Evolutionary conservation across 2,797 vertebrate genomes (phyloP).

Genomic region (Thamnophis elegans): DNA sequence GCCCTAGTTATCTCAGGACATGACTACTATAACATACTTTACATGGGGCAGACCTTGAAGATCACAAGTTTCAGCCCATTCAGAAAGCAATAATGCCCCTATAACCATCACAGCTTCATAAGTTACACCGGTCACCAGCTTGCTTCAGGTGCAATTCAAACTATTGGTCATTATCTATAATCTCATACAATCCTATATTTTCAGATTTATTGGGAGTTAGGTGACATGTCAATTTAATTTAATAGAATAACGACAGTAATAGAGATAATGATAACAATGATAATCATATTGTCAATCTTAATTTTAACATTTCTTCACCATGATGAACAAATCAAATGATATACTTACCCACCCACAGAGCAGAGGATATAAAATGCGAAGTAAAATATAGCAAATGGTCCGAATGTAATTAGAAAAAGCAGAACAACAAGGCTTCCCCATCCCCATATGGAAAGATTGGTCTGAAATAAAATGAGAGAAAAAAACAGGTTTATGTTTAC

Average conservation of each 20-base stretch:
- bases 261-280: not conserved
- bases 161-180: not conserved
- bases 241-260: not conserved
- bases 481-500: constrained; percentile 13
- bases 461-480: constrained; percentile 77
- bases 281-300: not conserved
- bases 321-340: constrained; percentile 31
- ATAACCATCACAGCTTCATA: not conserved
- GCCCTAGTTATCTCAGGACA: not conserved
- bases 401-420: constrained; percentile 97
- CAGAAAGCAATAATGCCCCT: not conserved
- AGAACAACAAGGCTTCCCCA: constrained; percentile 96
- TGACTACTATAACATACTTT: not conserved
- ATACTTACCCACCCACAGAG: constrained; percentile 97
- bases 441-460: constrained; percentile 97
- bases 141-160: not conserved
- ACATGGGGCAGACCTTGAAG: not conserved
- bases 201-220: not conserved
- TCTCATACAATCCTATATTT: not conserved
- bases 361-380: constrained; percentile 98
- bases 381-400: constrained; percentile 98
- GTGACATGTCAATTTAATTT: not conserved
- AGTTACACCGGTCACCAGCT: not conserved
- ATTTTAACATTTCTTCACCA: not conserved
- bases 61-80: not conserved